Conservation (phyloP, 2,797 vertebrate genomes). For the Hydrophis major region DNA sequence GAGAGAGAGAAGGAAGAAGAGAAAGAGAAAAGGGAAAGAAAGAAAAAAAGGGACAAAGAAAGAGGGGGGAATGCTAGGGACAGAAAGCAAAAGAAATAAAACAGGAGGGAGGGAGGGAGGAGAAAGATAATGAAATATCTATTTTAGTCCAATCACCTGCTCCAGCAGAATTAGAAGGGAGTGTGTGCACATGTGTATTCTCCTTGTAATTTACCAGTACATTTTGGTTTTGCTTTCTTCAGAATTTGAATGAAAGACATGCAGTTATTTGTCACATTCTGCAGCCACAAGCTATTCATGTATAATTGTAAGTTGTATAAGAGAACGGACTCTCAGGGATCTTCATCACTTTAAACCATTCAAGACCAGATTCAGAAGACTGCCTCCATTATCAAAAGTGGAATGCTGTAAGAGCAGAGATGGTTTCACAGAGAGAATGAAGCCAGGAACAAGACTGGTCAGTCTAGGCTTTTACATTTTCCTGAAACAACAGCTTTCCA, state of each 20-base stretch:
- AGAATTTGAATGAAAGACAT: conserved; percentile 8
- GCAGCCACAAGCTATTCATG: neutral
- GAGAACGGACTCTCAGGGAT: neutral
- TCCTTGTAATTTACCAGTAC: too few species aligned
- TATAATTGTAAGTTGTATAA: neutral
- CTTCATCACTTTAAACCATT: neutral
- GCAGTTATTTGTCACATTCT: conserved; percentile 38
- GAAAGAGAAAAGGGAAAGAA: too few species aligned
- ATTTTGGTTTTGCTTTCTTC: too few species aligned
- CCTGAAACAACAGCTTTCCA: neutral
- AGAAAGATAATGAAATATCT: too few species aligned
- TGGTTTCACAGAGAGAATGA: neutral
- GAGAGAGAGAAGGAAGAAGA: too few species aligned
- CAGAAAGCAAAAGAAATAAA: too few species aligned
- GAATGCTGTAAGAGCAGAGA: neutral
- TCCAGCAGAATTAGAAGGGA: too few species aligned
- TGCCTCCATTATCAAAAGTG: neutral
- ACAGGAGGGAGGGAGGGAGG: too few species aligned
- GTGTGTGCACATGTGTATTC: too few species aligned
- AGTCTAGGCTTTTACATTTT: neutral
- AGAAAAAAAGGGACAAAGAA: too few species aligned
- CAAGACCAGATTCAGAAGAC: neutral
- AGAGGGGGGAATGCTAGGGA: too few species aligned
- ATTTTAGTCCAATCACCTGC: too few species aligned
- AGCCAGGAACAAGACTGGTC: neutral